Conservation (phyloP, 2,888 invertebrate species). For the Cosmia pyralina region DNA sequence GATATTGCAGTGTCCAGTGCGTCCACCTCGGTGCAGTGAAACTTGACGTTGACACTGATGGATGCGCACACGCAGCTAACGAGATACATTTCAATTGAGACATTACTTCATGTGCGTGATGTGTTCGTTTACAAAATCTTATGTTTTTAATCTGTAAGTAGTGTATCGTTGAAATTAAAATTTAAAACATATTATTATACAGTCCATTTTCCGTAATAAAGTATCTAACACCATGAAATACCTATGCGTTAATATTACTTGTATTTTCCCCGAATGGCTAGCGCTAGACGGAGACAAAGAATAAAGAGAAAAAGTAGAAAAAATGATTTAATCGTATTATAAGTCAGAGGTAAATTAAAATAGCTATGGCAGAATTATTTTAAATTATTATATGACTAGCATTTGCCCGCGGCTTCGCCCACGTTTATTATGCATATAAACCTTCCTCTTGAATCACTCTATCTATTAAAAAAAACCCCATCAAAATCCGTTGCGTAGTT, state of each 20-base stretch:
- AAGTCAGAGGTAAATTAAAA: not conserved
- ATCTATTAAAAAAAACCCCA: too few relatives aligned
- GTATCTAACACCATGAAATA: not conserved
- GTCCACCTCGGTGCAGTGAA: conserved; percentile 62
- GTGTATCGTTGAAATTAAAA: not conserved
- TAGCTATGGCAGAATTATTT: not conserved
- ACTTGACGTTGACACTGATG: conserved; percentile 54
- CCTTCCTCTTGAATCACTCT: too few relatives aligned
- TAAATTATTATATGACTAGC: too few relatives aligned
- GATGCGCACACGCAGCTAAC: conserved; percentile 45
- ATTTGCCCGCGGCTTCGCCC: too few relatives aligned
- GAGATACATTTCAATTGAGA: conserved; percentile 56
- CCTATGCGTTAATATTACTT: not conserved
- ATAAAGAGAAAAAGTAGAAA: not conserved
- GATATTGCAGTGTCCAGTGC: conserved; percentile 46
- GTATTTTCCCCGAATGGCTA: not conserved
- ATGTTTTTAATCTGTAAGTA: not conserved
- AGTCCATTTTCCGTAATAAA: not conserved
- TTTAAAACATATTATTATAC: not conserved
- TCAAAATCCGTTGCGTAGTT: too few relatives aligned
- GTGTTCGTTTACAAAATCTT: not conserved
- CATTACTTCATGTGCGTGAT: conserved; percentile 48
- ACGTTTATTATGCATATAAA: too few relatives aligned
- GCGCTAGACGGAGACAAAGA: not conserved
- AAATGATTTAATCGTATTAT: too few relatives aligned